Conservation (phyloP, 1,140 invertebrate species). For the Drosophila chauvacae region DNA sequence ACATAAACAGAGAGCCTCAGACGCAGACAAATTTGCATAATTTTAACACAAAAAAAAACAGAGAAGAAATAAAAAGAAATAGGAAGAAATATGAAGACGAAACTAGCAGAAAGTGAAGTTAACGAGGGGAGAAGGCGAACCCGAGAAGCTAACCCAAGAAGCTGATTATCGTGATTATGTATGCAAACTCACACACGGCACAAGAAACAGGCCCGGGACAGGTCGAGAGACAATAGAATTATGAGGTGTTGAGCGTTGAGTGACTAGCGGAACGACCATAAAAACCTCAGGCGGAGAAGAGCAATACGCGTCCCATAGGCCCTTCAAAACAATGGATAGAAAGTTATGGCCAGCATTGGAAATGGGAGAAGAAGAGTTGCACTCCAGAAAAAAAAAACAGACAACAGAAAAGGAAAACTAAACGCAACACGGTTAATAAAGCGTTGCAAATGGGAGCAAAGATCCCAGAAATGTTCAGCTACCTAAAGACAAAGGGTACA, state of each 20-base stretch:
- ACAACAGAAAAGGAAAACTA: slow-evolving; percentile 45
- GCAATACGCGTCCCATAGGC: slow-evolving; percentile 3
- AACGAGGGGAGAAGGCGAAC: slow-evolving; percentile 54
- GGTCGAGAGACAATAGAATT: slow-evolving; percentile 80
- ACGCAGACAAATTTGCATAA: slow-evolving; percentile 72
- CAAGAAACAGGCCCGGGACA: slow-evolving; percentile 23
- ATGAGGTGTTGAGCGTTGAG: slow-evolving; percentile 77
- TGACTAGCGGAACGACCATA: slow-evolving; percentile 73
- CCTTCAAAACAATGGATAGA: slow-evolving; percentile 66
- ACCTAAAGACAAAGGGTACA: slow-evolving; percentile 16
- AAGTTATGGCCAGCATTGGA: slow-evolving; percentile 66
- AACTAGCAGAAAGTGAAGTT: slow-evolving; percentile 75
- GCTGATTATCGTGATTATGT: slow-evolving; percentile 78
- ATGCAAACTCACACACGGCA: slow-evolving; percentile 63
- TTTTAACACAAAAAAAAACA: slow-evolving; percentile 42
- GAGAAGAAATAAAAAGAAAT: slow-evolving; percentile 9
- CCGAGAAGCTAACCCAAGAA: slow-evolving; percentile 60
- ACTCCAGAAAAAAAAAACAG: slow-evolving; percentile 29
- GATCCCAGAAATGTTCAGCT: slow-evolving; percentile 28
- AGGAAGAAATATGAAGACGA: slow-evolving; percentile 26
- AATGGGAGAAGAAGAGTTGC: slow-evolving; percentile 32
- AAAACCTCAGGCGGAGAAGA: slow-evolving; percentile 35
- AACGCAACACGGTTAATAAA: slow-evolving; percentile 64
- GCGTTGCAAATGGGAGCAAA: slow-evolving; percentile 51
- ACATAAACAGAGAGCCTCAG: slow-evolving; percentile 57